A percentile compares a stretch with the other conserved stretches of the same genome.
phyloP scores from a whole-genome alignment of 2,797 vertebrate species.

The Cynodonichthys magdalenae region DNA sequence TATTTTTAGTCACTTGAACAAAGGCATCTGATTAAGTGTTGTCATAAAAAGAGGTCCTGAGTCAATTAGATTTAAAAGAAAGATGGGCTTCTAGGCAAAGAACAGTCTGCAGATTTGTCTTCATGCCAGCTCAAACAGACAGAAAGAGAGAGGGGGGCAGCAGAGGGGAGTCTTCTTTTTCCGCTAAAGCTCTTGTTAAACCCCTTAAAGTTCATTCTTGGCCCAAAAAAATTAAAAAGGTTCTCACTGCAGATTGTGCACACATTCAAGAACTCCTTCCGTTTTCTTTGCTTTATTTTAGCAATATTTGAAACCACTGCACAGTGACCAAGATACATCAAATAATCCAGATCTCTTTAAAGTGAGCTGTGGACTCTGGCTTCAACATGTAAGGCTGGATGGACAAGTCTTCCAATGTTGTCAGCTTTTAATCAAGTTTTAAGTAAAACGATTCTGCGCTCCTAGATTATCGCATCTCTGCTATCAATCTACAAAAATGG shows the following conservation, averaged over 20 bases:
- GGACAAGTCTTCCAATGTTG: no score
- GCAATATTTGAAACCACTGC: constrained; percentile 7
- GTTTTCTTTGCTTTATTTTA: constrained; percentile 10
- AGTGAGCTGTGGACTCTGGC: constrained; percentile 4
- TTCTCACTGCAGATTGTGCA: constrained; percentile 3
- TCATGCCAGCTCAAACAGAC: constrained; percentile 62
- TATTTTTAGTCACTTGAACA: constrained; percentile 76
- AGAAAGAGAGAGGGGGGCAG: constrained; percentile 36
- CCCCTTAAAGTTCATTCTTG: constrained; percentile 65
- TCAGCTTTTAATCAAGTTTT: no score
- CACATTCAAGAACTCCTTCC: constrained; percentile 12
- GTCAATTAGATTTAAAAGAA: constrained; percentile 74
- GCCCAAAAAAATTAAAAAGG: constrained; percentile 42
- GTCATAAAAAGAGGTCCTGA: constrained; percentile 71
- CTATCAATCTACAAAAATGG: no score
- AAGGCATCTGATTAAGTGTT: constrained; percentile 79
- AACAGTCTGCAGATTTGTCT: constrained; percentile 66
- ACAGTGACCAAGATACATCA: constrained; percentile 20
- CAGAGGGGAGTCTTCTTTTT: constrained; percentile 35
- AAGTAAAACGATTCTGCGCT: no score
- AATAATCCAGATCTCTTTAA: constrained; percentile 8
- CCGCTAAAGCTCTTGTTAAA: constrained; percentile 34
- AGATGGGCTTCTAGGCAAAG: constrained; percentile 58
- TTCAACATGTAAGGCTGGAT: no score
- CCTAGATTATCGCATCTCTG: no score